These are phyloP conservation scores for Platycnemis pennipes DNA, from an alignment of 2,888 invertebrate species.

Conservation along the genomic window DNA sequence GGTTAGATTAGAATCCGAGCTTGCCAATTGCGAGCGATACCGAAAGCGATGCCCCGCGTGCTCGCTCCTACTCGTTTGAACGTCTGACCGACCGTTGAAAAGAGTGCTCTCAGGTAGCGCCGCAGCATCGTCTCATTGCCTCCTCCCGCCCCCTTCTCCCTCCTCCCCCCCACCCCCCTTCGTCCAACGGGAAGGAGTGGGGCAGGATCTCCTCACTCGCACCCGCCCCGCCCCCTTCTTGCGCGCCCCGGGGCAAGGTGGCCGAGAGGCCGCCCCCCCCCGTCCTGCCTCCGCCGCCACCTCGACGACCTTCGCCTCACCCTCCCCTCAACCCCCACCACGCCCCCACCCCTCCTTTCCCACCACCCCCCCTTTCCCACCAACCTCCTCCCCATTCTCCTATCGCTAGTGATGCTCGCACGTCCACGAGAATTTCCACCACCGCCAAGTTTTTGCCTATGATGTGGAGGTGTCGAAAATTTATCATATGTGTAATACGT, in stretches of 20 bases:
- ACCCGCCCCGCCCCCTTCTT: slow-evolving; percentile 13
- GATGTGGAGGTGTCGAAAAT: slow-evolving; percentile 9
- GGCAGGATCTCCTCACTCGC: slow-evolving; percentile 35
- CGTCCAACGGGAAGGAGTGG: not conserved
- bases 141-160: not conserved
- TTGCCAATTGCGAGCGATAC: too few relatives aligned
- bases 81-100: not conserved
- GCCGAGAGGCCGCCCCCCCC: slow-evolving; percentile 36
- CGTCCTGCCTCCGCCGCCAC: slow-evolving; percentile 18
- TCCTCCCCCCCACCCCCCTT: not conserved
- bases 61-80: not conserved
- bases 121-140: not conserved
- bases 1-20: too few relatives aligned
- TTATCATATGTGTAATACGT: not conserved
- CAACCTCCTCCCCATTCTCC: not conserved
- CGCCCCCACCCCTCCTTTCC: slow-evolving; percentile 12
- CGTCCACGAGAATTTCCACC: not conserved
- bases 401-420: slow-evolving; percentile 8
- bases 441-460: not conserved
- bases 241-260: slow-evolving; percentile 55
- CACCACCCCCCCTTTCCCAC: not conserved
- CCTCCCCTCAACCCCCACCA: not conserved
- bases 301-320: slow-evolving; percentile 61
- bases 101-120: not conserved
- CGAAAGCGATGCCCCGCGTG: too few relatives aligned